Base-by-base conservation (phyloP, 2,797 vertebrate species). In the Nannoperca obscura region DNA sequence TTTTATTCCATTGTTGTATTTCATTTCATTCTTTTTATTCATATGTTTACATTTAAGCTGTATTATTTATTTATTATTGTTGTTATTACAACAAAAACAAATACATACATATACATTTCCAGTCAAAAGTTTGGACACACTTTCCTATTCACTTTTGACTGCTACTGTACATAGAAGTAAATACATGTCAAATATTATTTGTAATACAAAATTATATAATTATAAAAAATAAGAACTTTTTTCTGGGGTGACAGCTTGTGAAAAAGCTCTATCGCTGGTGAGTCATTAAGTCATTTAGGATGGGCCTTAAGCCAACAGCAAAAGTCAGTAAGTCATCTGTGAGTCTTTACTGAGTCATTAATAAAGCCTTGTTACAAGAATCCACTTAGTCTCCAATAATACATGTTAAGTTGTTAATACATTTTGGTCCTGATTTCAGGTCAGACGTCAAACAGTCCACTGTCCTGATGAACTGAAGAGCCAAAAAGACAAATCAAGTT, bases 251-350 rank as follows among this genome's bases (percentile, higher is more conserved):
- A 24, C 44, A 36, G 19, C 19, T 42, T 55, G 17, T 60, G 13
- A 55, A 38, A 34, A 65, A 44, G 3, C 12, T 60, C 36, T 59
- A 5, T 27, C 54, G 14, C 22, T 10, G 1, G 27, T 49, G 57
- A 62, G 47, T 55, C 40, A 62, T 61, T 40, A 24, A 40, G 20
- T 49, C 34, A 63, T 61, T 54, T 62, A 61, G 59, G 14, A 59
- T 32, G n/a, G 2, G 7, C 66, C 38, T 54, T 47, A 44, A 60
- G 15, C 47, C 40, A 24, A n/a, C 38, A 76, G 49, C 24, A 9
- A 46, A 44, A 62, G 49, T 42, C 57, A 69, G 9, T 12, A 17
- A 34, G 47, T 44, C 7, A 15, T 36, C 8, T 24, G 14, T 54
- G 14, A 19, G 47, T 55, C 7, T 30, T 40, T 19, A 54, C 17